Base-by-base conservation (phyloP, 1,140 invertebrate species). In the Adelges cooleyi region DNA sequence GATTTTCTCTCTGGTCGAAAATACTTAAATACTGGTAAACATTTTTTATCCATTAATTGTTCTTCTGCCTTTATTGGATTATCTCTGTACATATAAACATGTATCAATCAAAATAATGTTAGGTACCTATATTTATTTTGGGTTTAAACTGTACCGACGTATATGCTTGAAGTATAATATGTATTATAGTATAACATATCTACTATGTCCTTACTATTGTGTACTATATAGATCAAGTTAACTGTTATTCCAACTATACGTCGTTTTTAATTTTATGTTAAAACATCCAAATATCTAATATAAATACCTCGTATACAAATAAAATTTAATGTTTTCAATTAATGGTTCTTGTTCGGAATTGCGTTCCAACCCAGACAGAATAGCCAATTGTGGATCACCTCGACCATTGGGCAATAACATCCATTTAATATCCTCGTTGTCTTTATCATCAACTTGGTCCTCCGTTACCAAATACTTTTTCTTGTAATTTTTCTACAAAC, bases 391-490 rank as follows among this genome's bases (percentile, higher is more conserved):
- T 0, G 79, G 76, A 5, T 78, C 74, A 2, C 77, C 80, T 67
- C 82, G 77, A 11, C 81, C 82, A 71, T 83, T 81, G 2, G 82
- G 82, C 74, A 84, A 80, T 56, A 82, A 81, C 48, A 84, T 81
- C 82, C 82, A 84, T 17, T 69, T 70, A 23, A 71, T 67, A 2
- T 65, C 51, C 13, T 68, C 66, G 1, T 68, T 51, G 20, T 38
- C 38, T 50, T 23, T 25, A n/a, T 51, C 59, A 18, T 69, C 67
- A 2, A 49, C 40, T 4, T 59, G 66, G 25, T 67, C 46, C 33
- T 69, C 67, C 10, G 49, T 33, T 4, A 68, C 65, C 44, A 27
- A 13, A 44, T 68, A 68, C 20, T 49, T 54, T 56, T 66, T 68
- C 20, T 13, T 13, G 51, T n/a, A n/a, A n/a, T 29, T n/a, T 18